Evolutionary conservation across 2,113 vertebrate genomes (phyloP).

Genomic region (Sciurus niger): DNA sequence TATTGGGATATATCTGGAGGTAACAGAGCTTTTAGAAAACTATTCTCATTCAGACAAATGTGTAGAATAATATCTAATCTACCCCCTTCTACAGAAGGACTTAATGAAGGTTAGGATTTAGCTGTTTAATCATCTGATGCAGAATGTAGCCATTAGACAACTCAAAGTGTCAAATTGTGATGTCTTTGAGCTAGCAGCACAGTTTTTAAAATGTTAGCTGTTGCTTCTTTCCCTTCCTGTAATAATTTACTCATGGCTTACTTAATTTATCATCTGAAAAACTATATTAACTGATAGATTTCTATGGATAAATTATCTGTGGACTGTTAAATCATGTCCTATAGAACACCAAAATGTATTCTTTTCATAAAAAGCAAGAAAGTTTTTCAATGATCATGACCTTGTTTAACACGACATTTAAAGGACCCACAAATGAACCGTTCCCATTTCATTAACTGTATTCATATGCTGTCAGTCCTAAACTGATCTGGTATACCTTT

Average conservation of each 20-base stretch:
- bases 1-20: conserved; percentile 21
- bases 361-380: conserved; percentile 25
- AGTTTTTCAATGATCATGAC: conserved; percentile 6
- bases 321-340: not conserved
- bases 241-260: conserved; percentile 38
- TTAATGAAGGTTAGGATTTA: conserved; percentile 52
- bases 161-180: conserved; percentile 30
- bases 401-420: conserved; percentile 60
- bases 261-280: conserved; percentile 28
- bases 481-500: conserved; percentile 19
- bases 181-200: not conserved
- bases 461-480: not conserved
- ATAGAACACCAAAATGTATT: conserved; percentile 36
- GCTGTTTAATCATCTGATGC: conserved; percentile 34
- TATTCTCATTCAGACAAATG: not conserved
- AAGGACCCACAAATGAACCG: not conserved
- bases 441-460: conserved; percentile 3
- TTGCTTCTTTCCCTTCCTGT: conserved; percentile 28
- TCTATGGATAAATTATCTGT: conserved; percentile 16
- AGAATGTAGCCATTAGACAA: not conserved
- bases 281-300: not conserved
- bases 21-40: conserved; percentile 31
- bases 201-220: conserved; percentile 21
- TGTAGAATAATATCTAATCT: conserved; percentile 25
- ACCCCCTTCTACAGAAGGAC: not conserved